Evolutionary conservation across 2,888 invertebrate genomes (phyloP).

Genomic region (Mythimna ferrago): DNA sequence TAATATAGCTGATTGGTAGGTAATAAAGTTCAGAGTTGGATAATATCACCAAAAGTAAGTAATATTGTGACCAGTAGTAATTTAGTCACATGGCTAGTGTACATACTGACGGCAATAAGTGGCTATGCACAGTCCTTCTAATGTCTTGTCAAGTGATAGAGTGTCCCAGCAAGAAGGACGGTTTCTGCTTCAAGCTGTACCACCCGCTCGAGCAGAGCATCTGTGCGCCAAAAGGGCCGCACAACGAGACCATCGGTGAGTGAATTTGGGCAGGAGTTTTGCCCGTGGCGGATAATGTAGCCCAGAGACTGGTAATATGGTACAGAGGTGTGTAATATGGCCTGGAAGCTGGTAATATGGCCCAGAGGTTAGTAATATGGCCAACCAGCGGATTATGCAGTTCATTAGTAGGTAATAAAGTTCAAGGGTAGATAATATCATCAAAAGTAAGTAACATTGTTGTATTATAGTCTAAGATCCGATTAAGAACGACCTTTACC

Average conservation of each 20-base stretch:
- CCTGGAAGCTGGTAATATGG: not conserved
- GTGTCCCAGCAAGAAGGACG: constrained; percentile 98
- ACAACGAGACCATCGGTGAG: not conserved
- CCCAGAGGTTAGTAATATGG: not conserved
- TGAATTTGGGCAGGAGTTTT: not conserved
- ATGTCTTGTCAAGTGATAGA: constrained; percentile 98
- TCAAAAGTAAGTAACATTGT: no score
- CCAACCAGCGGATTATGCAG: not conserved
- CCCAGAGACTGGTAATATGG: not conserved
- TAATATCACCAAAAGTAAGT: not conserved
- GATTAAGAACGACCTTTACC: no score
- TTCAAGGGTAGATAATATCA: no score
- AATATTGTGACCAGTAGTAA: not conserved
- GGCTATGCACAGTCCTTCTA: not conserved
- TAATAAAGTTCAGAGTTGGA: no score
- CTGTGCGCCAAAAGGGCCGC: constrained; percentile 94
- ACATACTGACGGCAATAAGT: not conserved
- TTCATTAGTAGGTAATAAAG: not conserved
- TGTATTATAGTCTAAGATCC: no score
- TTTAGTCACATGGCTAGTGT: not conserved
- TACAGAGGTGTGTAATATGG: no score
- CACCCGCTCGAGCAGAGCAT: constrained; percentile 98
- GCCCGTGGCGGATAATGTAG: not conserved
- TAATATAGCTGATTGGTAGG: not conserved
- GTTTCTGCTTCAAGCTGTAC: constrained; percentile 99